phyloP scores from a whole-genome alignment of 2,113 vertebrate genomes.

The Thunnus maccoyii region DNA sequence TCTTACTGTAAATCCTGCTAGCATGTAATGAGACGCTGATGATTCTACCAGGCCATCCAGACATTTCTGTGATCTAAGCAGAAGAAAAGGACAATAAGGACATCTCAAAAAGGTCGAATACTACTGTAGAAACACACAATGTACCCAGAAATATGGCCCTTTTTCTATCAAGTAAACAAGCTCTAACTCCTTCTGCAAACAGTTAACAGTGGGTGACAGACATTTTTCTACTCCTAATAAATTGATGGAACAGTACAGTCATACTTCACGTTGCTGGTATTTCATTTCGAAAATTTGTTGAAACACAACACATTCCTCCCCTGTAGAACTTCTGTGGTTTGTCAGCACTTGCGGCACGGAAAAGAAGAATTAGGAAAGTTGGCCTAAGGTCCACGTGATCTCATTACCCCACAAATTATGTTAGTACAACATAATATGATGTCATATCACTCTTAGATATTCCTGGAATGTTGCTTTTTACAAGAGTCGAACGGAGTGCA shows the following conservation, averaged over 20 bases:
- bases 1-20: conserved; percentile 52
- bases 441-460: conserved; percentile 70
- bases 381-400: conserved; percentile 54
- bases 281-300: conserved; percentile 56
- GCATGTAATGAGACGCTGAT: conserved; percentile 72
- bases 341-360: conserved; percentile 62
- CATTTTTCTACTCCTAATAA: conserved; percentile 6
- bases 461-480: conserved; percentile 72
- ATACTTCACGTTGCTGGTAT: conserved; percentile 45
- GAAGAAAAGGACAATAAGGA: conserved; percentile 11
- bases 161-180: not conserved
- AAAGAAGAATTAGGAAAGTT: conserved; percentile 71
- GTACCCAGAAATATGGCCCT: not conserved
- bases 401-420: conserved; percentile 73
- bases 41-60: conserved; percentile 57
- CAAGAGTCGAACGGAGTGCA: conserved; percentile 43
- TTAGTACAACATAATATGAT: conserved; percentile 70
- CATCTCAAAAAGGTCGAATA: conserved; percentile 5
- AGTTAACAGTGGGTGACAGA: not conserved
- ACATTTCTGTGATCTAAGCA: conserved; percentile 24
- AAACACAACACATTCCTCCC: conserved; percentile 60
- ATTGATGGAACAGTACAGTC: conserved; percentile 28
- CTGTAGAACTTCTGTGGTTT: conserved; percentile 58
- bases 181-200: conserved; percentile 10
- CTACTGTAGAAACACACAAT: not conserved